Percentiles rank a stretch among this genome's conserved stretches.
Conservation (phyloP, 2,113 vertebrate species). For the Amphiprion percula region DNA sequence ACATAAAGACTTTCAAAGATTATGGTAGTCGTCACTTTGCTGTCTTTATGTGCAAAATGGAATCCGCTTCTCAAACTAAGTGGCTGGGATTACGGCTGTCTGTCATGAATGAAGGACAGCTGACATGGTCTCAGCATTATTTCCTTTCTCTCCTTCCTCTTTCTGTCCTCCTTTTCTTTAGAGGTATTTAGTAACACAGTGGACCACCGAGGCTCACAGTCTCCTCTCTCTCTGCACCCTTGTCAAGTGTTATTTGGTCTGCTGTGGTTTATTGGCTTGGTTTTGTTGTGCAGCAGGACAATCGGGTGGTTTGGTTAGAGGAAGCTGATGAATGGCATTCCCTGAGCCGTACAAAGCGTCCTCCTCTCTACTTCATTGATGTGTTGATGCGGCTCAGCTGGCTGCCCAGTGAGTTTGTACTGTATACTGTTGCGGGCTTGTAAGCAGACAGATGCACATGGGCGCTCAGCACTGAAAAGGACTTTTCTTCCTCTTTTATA, state of each 20-base stretch:
- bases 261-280: slow-evolving; percentile 71
- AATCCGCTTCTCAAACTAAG: neutral
- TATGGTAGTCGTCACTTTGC: no score
- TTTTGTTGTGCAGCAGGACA: slow-evolving; percentile 65
- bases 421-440: slow-evolving; percentile 57
- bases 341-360: slow-evolving; percentile 62
- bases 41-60: neutral
- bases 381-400: slow-evolving; percentile 73
- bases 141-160: slow-evolving; percentile 11
- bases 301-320: slow-evolving; percentile 59
- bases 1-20: no score
- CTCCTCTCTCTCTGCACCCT: slow-evolving; percentile 24
- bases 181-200: slow-evolving; percentile 29
- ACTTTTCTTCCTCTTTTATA: slow-evolving; percentile 51
- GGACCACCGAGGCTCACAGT: slow-evolving; percentile 1
- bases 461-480: slow-evolving; percentile 52
- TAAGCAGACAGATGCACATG: slow-evolving; percentile 65
- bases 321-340: slow-evolving; percentile 68
- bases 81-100: slow-evolving; percentile 16
- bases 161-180: slow-evolving; percentile 12
- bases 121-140: slow-evolving; percentile 19
- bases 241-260: slow-evolving; percentile 66
- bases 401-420: slow-evolving; percentile 56
- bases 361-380: slow-evolving; percentile 73
- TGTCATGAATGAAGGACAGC: slow-evolving; percentile 21